Conservation (phyloP, 1,140 invertebrate species). For the Lasioglossum baleicum region DNA sequence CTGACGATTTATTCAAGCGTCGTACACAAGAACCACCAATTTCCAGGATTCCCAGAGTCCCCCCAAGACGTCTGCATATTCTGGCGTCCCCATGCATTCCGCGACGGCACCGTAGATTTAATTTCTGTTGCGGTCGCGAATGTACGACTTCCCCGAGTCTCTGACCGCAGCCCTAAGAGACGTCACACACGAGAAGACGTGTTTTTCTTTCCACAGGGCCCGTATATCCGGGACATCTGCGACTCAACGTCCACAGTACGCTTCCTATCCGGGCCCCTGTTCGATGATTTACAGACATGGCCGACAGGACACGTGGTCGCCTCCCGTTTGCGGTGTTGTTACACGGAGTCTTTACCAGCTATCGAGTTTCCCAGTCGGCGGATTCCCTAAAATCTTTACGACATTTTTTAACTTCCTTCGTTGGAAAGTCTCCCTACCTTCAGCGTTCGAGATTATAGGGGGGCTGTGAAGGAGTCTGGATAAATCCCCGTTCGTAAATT, state of each 20-base stretch:
- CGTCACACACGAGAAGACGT: background rate
- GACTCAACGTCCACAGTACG: constrained; percentile 7
- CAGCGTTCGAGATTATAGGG: no score
- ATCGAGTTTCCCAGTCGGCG: background rate
- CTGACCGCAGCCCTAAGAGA: constrained; percentile 22
- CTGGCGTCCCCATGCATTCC: constrained; percentile 1
- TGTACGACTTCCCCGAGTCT: constrained; percentile 48
- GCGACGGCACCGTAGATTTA: constrained; percentile 34
- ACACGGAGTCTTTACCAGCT: background rate
- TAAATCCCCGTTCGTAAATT: no score
- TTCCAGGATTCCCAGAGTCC: no score
- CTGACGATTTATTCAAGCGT: no score
- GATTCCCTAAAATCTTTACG: background rate
- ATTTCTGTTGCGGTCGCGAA: constrained; percentile 43
- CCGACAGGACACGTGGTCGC: constrained; percentile 21
- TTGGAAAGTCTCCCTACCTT: background rate
- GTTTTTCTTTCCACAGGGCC: constrained; percentile 36
- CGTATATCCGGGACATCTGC: constrained; percentile 52
- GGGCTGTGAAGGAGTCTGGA: no score
- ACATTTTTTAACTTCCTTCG: no score
- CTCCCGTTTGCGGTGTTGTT: constrained; percentile 18
- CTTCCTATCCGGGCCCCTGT: constrained; percentile 7
- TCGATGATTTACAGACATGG: constrained; percentile 22
- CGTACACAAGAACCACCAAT: no score
- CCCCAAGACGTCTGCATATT: no score